phyloP scores from a whole-genome alignment of 1,140 invertebrate species.

The Nasonia vitripennis region DNA sequence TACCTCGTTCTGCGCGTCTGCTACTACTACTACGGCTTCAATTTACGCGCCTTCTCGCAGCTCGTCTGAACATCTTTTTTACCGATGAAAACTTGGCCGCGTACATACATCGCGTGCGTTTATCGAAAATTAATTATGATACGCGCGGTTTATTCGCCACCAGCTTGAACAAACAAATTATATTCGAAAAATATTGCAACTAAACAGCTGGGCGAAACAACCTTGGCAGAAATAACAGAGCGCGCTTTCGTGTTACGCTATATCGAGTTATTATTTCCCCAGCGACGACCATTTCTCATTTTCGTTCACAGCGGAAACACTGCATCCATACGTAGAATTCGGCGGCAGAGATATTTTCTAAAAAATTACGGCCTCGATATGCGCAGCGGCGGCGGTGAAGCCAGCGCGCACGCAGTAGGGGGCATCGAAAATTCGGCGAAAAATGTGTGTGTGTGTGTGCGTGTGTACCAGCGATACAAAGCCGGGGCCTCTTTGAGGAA shows the following conservation, averaged over 20 bases:
- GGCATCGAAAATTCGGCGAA: not conserved
- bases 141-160: not conserved
- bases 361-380: not conserved
- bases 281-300: too few relatives aligned
- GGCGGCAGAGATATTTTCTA: not conserved
- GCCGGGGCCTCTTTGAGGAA: not conserved
- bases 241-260: too few relatives aligned
- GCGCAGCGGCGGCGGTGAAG: too few relatives aligned
- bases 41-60: not conserved
- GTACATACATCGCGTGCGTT: not conserved
- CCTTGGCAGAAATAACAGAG: too few relatives aligned
- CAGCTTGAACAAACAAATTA: not conserved
- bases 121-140: slow-evolving; percentile 21
- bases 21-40: not conserved
- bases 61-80: too few relatives aligned
- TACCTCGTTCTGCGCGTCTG: not conserved
- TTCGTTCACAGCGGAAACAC: too few relatives aligned
- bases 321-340: too few relatives aligned
- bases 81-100: too few relatives aligned
- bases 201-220: too few relatives aligned
- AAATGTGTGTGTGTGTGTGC: too few relatives aligned
- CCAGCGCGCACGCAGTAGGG: too few relatives aligned
- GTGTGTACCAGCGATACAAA: not conserved
- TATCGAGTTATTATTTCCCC: too few relatives aligned
- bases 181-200: slow-evolving; percentile 56